phyloP scores from a whole-genome alignment of 2,797 vertebrate genomes.

The Crenichthys baileyi region DNA sequence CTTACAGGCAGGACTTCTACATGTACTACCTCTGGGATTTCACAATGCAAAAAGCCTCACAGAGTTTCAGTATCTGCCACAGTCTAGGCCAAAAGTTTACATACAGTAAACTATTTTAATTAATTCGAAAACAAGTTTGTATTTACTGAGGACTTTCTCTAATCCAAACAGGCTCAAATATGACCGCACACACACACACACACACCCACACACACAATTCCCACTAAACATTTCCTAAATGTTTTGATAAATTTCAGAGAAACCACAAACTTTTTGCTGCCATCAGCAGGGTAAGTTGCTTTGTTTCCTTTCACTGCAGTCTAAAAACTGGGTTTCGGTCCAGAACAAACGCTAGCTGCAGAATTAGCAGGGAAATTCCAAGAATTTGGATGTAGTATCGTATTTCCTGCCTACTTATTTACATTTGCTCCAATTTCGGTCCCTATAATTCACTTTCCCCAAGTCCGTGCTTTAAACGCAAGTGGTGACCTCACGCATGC shows the following conservation, averaged over 20 bases:
- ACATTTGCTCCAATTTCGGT: too few species aligned
- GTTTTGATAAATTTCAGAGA: neutral
- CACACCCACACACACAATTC: too few species aligned
- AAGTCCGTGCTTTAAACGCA: too few species aligned
- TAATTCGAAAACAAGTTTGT: neutral
- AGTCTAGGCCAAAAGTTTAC: neutral
- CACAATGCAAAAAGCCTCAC: neutral
- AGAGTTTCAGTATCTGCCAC: neutral
- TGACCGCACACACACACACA: too few species aligned
- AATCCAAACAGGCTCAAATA: neutral
- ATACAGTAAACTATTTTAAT: neutral
- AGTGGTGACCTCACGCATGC: too few species aligned
- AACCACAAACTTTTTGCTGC: neutral
- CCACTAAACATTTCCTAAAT: neutral
- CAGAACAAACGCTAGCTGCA: too few species aligned
- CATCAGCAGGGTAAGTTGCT: neutral
- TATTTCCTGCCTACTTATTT: too few species aligned
- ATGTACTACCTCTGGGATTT: neutral
- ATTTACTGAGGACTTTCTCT: neutral
- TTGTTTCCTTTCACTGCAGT: neutral
- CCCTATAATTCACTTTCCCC: too few species aligned
- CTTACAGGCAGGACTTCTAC: neutral
- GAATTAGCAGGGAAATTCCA: too few species aligned
- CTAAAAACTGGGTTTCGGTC: neutral
- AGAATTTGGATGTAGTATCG: too few species aligned